Evolutionary conservation across 2,888 invertebrate genomes (phyloP), one percentile per base, ranked within the genome.

Genomic region (Shargacucullia verbasci): DNA sequence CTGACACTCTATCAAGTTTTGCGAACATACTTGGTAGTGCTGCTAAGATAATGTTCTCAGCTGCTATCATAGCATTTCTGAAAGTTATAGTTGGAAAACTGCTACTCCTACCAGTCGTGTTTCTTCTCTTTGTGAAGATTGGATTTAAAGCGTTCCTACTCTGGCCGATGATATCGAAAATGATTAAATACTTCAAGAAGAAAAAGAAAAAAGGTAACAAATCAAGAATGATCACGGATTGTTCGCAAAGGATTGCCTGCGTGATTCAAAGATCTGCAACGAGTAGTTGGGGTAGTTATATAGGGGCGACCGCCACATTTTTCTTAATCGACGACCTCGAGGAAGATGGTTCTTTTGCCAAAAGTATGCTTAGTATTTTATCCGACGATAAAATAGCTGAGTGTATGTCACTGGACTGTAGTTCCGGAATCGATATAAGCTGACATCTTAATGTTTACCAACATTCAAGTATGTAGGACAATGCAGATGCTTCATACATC

Each of bases 381-480:
- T 88, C 92, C 13, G 91, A 91, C 69, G 88, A 91, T 76, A 87
- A 91, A 79, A 89, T 94, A 72, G 92, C 94, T 29, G 83, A 90
- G 83, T 94, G 94, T 82, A 92, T 93, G 91, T 85, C 91, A 76
- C 76, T 93, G 63, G 91, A 92, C 74, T 94, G 94, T 82, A 88
- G 83, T 84, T 88, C 91, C 76, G 93, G 92, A 72, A 83, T 89
- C 73, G 88, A 92, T 81, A 88, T 93, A 79, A 92, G 92, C 89
- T 93, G 91, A 92, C 87, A 81, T 76, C 72, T 78, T 78, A 80
- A 83, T 85, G 75, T 85, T 83, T 81, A 82, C 75, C 64, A 84
- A 84, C 79, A 79, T 77, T 74, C 70, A 74, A 73, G 68, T 80
- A 86, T 85, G 82, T 84, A 78, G 86, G 81, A 76, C 87, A 82